Base-by-base conservation (phyloP, 2,888 invertebrate species). In the Agrypnus murinus region DNA sequence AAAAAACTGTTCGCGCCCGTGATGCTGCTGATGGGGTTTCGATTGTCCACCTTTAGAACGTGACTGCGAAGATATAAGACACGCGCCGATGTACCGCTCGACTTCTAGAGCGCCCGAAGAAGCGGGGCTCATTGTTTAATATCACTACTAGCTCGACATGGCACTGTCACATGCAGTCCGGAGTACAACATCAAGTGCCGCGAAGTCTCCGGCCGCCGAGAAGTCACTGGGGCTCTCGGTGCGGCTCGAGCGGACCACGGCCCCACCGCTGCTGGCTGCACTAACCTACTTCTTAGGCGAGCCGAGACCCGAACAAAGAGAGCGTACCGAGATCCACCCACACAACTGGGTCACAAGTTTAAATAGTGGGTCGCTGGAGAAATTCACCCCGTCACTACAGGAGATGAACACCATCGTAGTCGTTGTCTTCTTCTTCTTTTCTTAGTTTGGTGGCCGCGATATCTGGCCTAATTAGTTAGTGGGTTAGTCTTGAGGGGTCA, bases 91-190 rank as follows among this genome's bases (percentile, higher is more conserved):
- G 82, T 90, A 91, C 78, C 89, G 87, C 86, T 91, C 90, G 79
- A 90, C 88, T 84, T 89, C 89, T 75, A 89, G 83, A 79, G 86
- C 85, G 79, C 89, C 89, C 83, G 88, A 87, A 84, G 89, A 88
- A 85, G 92, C 92, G 86, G 92, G 93, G 90, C 93, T 92, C 93
- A 93, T 93, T 86, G 89, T 85, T n/a, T 77, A 75, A 73, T 62
- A 55, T 73, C 67, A 72, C 69, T 69, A 66, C 34, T 32, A 55
- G 12, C 48, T 55, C 74, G 74, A 75, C 72, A 64, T 70, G 46
- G 36, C 48, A 83, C 84, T 84, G 81, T 68, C 69, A 66, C 72
- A 63, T 70, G 69, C 71, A 70, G 81, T 82, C 83, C 83, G 84
- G 83, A 84, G 84, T 84, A 84, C 81, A 81, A 82, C 63, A 70